Conservation (phyloP, 2,113 vertebrate species). For the Brienomyrus longianalis region DNA sequence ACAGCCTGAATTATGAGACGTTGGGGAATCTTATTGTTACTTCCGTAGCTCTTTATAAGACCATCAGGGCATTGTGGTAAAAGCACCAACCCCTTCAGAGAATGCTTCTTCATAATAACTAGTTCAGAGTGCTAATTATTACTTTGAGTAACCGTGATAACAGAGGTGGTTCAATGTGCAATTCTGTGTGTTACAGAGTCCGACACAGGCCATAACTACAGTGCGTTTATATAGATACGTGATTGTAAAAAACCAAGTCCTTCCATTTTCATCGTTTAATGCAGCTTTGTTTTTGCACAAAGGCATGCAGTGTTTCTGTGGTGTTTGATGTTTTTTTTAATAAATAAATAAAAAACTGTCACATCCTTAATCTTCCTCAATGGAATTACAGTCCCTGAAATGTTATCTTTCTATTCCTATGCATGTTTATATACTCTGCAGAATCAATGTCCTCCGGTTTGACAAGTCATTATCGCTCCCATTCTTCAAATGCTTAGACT, state of each 20-base stretch:
- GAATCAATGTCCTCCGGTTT: conserved; percentile 27
- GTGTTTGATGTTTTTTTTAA: not conserved
- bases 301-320: not conserved
- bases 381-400: conserved; percentile 27
- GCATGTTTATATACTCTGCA: conserved; percentile 30
- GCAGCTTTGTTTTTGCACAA: not conserved
- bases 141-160: not conserved
- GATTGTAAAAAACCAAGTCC: not conserved
- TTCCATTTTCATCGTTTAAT: not conserved
- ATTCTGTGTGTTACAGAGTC: not conserved
- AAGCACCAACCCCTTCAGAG: not conserved
- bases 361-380: conserved; percentile 24
- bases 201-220: not conserved
- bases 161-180: not conserved
- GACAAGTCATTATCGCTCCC: conserved; percentile 33
- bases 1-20: not conserved
- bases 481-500: conserved; percentile 13
- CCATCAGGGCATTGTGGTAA: not conserved
- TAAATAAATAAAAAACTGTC: conserved; percentile 17
- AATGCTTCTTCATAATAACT: not conserved
- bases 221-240: not conserved
- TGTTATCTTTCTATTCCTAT: conserved; percentile 30
- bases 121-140: not conserved
- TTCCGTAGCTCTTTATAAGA: not conserved
- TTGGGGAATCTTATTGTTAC: not conserved